Evolutionary conservation across 2,888 invertebrate species (phyloP).

Genomic region (Clostera curtula): DNA sequence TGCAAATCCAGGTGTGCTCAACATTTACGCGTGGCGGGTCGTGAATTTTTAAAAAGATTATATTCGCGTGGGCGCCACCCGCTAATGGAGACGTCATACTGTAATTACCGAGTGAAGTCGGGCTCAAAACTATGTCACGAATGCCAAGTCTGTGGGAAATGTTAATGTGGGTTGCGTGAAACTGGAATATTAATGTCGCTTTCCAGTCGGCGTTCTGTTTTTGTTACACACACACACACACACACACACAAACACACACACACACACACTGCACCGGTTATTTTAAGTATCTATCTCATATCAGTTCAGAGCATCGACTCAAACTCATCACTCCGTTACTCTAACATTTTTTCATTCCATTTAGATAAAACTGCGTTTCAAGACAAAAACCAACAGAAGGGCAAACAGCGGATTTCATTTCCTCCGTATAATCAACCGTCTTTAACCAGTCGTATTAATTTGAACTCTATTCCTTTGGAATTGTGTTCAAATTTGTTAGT

Average conservation of each 20-base stretch:
- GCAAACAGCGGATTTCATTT: slow-evolving; percentile 50
- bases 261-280: too few species aligned
- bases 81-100: slow-evolving; percentile 46
- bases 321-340: slow-evolving; percentile 9
- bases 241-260: too few species aligned
- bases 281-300: too few species aligned
- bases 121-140: slow-evolving; percentile 38
- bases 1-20: slow-evolving; percentile 29
- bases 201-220: too few species aligned
- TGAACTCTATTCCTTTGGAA: slow-evolving; percentile 15
- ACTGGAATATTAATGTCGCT: too few species aligned
- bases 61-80: slow-evolving; percentile 45
- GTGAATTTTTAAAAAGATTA: slow-evolving; percentile 68
- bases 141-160: slow-evolving; percentile 22
- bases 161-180: too few species aligned
- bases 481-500: slow-evolving; percentile 9
- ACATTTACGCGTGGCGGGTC: slow-evolving; percentile 34
- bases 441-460: background rate
- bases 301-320: too few species aligned
- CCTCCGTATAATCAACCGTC: slow-evolving; percentile 31
- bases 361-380: slow-evolving; percentile 24
- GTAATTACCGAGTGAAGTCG: slow-evolving; percentile 38
- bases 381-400: slow-evolving; percentile 34
- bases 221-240: too few species aligned
- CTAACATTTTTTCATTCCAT: slow-evolving; percentile 25